phyloP scores from a whole-genome alignment of 2,888 invertebrate species.

The Nematopogon swammerdamellus region DNA sequence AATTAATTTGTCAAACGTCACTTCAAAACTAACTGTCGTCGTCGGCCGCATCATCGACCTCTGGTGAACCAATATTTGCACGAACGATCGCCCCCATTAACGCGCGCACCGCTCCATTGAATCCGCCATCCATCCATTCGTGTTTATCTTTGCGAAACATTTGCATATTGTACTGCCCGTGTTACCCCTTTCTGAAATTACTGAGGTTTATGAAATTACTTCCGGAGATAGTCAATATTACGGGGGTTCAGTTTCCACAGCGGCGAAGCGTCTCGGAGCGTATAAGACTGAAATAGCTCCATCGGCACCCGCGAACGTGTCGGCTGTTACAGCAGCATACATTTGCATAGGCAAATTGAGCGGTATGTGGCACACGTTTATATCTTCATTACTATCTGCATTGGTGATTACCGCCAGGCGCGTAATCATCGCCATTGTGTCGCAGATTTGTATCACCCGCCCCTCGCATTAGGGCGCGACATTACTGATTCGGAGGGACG shows the following conservation, averaged over 20 bases:
- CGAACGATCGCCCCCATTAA: neutral
- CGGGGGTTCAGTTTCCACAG: too few species aligned
- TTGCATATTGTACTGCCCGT: neutral
- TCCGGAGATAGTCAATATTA: too few species aligned
- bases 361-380: constrained; percentile 1
- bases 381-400: constrained; percentile 4
- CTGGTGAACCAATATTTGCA: neutral
- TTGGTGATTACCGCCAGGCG: neutral
- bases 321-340: neutral
- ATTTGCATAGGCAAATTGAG: constrained; percentile 6
- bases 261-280: too few species aligned
- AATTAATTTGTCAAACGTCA: too few species aligned
- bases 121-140: too few species aligned
- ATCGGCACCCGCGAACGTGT: neutral
- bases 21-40: neutral
- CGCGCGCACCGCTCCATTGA: neutral
- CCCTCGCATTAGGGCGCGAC: neutral
- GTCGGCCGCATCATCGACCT: neutral
- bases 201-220: too few species aligned
- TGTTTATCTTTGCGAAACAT: neutral
- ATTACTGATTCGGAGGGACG: neutral
- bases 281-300: too few species aligned
- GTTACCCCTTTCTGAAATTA: neutral
- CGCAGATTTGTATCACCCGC: neutral
- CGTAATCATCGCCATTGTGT: neutral